Evolutionary conservation across 2,888 invertebrate genomes (phyloP).

Genomic region (Drosophila pseudotakahashii): DNA sequence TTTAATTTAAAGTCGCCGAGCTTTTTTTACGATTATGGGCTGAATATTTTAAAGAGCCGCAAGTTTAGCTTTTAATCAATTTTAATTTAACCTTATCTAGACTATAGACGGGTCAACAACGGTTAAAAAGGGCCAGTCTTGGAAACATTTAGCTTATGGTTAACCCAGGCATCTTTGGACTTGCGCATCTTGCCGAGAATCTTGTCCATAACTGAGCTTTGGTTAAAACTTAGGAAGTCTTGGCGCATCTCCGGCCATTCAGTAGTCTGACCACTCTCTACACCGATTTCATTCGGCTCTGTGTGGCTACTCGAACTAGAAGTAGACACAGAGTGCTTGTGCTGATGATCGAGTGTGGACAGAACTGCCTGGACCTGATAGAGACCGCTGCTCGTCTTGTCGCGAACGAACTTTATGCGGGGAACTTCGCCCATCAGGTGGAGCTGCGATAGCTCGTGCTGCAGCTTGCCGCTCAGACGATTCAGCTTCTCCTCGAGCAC

Average conservation of each 20-base stretch:
- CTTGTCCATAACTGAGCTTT: slow-evolving; percentile 87
- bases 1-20: neutral
- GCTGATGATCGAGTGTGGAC: slow-evolving; percentile 57
- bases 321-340: neutral
- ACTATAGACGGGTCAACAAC: too few species aligned
- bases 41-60: too few species aligned
- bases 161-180: slow-evolving; percentile 86
- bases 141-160: slow-evolving; percentile 41
- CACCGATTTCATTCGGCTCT: slow-evolving; percentile 2
- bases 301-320: slow-evolving; percentile 1
- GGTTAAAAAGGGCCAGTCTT: neutral
- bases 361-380: slow-evolving; percentile 87
- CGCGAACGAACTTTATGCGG: slow-evolving; percentile 89
- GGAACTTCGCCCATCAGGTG: slow-evolving; percentile 91
- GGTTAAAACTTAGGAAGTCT: slow-evolving; percentile 89
- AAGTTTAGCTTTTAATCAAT: too few species aligned
- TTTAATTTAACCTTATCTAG: slow-evolving; percentile 1
- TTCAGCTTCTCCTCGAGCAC: slow-evolving; percentile 86
- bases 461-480: slow-evolving; percentile 86
- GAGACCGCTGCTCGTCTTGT: slow-evolving; percentile 86
- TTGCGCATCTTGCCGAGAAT: slow-evolving; percentile 85
- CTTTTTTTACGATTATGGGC: neutral
- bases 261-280: neutral
- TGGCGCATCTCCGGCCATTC: slow-evolving; percentile 88
- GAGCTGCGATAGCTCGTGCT: slow-evolving; percentile 90